Evolutionary conservation across 2,113 vertebrate genomes (phyloP).

Genomic region (Camelus dromedarius): DNA sequence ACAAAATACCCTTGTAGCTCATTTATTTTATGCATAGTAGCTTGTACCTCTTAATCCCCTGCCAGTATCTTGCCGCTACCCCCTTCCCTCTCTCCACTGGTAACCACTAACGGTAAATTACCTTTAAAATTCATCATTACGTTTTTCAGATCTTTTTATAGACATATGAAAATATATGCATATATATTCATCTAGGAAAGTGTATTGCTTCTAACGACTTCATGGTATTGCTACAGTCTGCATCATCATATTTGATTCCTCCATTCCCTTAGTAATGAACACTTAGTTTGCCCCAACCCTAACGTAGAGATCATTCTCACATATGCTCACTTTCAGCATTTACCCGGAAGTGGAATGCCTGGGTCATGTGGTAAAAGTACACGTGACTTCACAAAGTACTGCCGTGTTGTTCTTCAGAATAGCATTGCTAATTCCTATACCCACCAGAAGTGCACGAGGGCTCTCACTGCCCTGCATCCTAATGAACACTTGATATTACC

Average conservation of each 20-base stretch:
- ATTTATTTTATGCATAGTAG: no score
- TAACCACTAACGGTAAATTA: background rate
- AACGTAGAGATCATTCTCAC: background rate
- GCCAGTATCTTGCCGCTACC: no score
- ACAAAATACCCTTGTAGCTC: no score
- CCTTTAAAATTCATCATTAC: background rate
- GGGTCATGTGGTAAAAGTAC: background rate
- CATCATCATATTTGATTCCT: background rate
- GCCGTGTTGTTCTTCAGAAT: background rate
- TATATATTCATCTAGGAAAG: background rate
- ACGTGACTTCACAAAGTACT: background rate
- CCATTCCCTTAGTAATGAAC: background rate
- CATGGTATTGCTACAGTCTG: background rate
- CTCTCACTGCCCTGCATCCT: background rate
- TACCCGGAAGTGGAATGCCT: background rate
- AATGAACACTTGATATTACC: background rate
- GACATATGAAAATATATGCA: no score
- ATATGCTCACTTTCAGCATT: background rate
- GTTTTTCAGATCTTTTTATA: background rate
- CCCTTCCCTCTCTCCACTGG: no score
- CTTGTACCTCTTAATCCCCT: no score
- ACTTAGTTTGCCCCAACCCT: background rate
- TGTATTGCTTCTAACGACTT: background rate
- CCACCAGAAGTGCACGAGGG: background rate
- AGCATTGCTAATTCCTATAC: background rate